Percentiles rank a stretch among this genome's conserved stretches.
phyloP scores from a whole-genome alignment of 2,888 invertebrate species.

The Caenorhabditis angaria region DNA sequence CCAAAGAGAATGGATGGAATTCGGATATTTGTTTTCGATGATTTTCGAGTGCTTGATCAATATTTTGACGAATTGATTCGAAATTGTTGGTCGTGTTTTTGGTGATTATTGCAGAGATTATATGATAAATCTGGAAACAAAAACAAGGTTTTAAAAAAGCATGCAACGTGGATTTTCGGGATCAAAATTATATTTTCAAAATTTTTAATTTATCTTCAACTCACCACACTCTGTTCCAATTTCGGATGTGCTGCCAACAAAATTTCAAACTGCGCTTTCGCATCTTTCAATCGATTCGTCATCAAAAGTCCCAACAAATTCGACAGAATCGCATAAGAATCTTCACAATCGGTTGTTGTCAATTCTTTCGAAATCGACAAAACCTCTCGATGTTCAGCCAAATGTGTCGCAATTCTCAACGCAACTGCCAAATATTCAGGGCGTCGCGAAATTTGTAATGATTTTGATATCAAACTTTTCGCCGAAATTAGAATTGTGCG shows the following conservation, averaged over 20 bases:
- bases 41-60: constrained; percentile 36
- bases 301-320: constrained; percentile 40
- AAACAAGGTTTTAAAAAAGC: not conserved
- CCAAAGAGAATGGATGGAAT: constrained; percentile 35
- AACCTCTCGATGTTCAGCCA: constrained; percentile 45
- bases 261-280: constrained; percentile 86
- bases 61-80: constrained; percentile 39
- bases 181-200: not conserved
- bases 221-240: constrained; percentile 64
- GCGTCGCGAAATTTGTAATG: constrained; percentile 44
- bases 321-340: constrained; percentile 34
- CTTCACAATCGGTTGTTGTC: constrained; percentile 39
- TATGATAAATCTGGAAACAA: constrained; percentile 43
- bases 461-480: constrained; percentile 51
- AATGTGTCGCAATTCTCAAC: constrained; percentile 36
- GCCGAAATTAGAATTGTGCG: constrained; percentile 21
- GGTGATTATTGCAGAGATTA: constrained; percentile 40
- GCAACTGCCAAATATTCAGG: constrained; percentile 50
- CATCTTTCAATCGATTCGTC: constrained; percentile 74
- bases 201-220: not conserved
- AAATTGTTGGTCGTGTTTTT: constrained; percentile 44
- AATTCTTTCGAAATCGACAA: constrained; percentile 38
- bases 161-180: not conserved
- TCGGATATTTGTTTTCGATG: constrained; percentile 28
- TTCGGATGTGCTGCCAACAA: constrained; percentile 81